These are phyloP conservation scores for Pyxicephalus adspersus DNA, from an alignment of 2,113 vertebrate genomes.

Conservation along the genomic window DNA sequence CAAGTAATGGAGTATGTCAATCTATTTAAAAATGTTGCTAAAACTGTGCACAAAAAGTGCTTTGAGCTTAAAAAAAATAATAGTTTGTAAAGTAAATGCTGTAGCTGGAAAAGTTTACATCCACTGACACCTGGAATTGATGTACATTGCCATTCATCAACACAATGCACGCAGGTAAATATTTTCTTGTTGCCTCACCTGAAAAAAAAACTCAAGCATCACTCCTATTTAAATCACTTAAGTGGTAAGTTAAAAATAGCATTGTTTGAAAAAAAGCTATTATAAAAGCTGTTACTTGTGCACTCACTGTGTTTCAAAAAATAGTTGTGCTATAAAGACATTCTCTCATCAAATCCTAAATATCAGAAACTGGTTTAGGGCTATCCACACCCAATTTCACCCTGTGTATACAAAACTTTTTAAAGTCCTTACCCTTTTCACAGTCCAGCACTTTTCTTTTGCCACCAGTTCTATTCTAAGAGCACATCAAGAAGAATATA, in stretches of 20 bases:
- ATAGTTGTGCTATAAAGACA: background rate
- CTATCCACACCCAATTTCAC: no score
- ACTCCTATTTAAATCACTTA: slow-evolving; percentile 23
- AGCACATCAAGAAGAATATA: no score
- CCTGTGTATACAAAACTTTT: no score
- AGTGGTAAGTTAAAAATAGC: slow-evolving; percentile 9
- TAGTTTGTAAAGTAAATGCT: background rate
- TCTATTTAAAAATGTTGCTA: no score
- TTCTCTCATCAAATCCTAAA: no score
- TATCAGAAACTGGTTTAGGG: no score
- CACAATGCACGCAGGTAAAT: slow-evolving; percentile 22
- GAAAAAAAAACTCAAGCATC: slow-evolving; percentile 9
- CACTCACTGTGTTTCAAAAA: background rate
- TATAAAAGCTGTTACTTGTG: background rate
- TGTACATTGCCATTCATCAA: slow-evolving; percentile 11
- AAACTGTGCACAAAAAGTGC: no score
- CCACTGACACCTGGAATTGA: slow-evolving; percentile 23
- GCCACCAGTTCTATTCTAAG: no score
- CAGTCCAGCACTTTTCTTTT: background rate
- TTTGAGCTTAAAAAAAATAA: no score
- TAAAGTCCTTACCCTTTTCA: background rate
- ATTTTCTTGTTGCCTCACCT: slow-evolving; percentile 32
- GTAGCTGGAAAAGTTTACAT: slow-evolving; percentile 21
- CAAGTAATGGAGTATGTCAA: no score
- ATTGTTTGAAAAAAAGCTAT: background rate